Evolutionary conservation across 53 echinoderm and acorn worm genomes (phyloP).

Genomic region (Arbacia lixula): DNA sequence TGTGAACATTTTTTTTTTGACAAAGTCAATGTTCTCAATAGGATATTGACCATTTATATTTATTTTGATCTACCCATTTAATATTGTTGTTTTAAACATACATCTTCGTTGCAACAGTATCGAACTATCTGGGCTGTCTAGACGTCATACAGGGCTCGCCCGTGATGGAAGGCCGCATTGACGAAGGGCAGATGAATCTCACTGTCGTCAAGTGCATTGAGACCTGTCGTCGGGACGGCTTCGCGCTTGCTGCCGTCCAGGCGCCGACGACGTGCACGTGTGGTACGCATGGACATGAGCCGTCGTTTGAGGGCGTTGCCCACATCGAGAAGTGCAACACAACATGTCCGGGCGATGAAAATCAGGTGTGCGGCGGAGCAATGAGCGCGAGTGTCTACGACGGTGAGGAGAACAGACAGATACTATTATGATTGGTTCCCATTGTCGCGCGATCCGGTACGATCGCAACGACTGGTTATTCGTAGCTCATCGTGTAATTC

Average conservation of each 20-base stretch:
- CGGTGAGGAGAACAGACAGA: no score
- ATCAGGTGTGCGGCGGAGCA: conserved; percentile 58
- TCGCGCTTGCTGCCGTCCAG: conserved; percentile 61
- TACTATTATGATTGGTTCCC: no score
- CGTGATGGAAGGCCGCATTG: conserved; percentile 32
- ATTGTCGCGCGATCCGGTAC: no score
- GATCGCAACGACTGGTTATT: no score
- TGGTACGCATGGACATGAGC: conserved; percentile 63
- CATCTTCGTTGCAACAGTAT: conserved; percentile 7
- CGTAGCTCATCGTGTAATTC: no score
- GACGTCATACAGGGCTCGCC: neutral
- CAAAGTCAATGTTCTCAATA: no score
- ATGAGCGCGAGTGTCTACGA: conserved; percentile 62
- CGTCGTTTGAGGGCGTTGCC: neutral
- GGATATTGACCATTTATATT: no score
- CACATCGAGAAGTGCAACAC: conserved; percentile 48
- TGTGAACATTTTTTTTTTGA: no score
- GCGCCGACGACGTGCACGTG: conserved; percentile 47
- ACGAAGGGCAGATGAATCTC: neutral
- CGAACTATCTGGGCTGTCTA: conserved; percentile 31
- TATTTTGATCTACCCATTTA: no score
- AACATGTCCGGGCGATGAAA: conserved; percentile 44
- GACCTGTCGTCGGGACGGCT: conserved; percentile 65
- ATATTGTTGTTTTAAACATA: no score
- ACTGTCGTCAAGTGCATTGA: conserved; percentile 38